Base-by-base conservation (phyloP, 2,797 vertebrate genomes). In the Fundulus diaphanus region DNA sequence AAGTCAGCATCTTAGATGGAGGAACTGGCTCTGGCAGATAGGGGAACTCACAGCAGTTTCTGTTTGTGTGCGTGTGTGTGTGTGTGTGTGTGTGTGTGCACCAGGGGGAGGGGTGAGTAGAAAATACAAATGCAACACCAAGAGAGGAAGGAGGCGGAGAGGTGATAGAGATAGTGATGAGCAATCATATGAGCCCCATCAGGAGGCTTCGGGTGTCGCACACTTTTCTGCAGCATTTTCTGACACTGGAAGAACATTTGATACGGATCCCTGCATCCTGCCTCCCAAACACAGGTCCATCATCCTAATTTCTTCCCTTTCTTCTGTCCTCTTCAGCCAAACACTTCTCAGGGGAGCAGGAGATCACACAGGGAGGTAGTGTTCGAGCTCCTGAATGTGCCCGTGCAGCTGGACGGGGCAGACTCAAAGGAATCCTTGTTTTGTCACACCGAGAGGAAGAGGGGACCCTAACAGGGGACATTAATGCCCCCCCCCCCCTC, bases 371-470 rank as follows among this genome's bases (percentile, higher is more conserved):
- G 91, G 93, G 90, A 87, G 89, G 83, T 86, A 94, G 92, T 95
- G 94, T 96, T 88, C 87, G 82, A 80, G 82, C 81, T 79, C 57
- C 65, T 94, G 89, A 92, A 92, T 94, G 91, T 90, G 85, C 87
- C 86, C 7, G 89, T 94, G 95, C 95, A 96, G 94, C 95, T 96
- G 95, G 93, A 93, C 89, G 68, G 4, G 84, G 80, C 81, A 77
- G 67, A 27, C 91, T 96, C 90, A 96, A 96, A 94, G 93, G 88
- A 91, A 87, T 89, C 94, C 91, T 96, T 96, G 95, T 96, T 93
- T 87, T 68, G 80, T 88, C 85, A 84, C 85, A 87, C 86, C 86
- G 80, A 80, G 84, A 93, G 93, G 92, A 92, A 94, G 92, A 90
- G 88, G 84, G 86, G 69, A 92, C 85, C n/a, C 87, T 85, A 89